These are phyloP conservation scores for Chlorops oryzae DNA, from an alignment of 1,140 invertebrate species.

Conservation along the genomic window DNA sequence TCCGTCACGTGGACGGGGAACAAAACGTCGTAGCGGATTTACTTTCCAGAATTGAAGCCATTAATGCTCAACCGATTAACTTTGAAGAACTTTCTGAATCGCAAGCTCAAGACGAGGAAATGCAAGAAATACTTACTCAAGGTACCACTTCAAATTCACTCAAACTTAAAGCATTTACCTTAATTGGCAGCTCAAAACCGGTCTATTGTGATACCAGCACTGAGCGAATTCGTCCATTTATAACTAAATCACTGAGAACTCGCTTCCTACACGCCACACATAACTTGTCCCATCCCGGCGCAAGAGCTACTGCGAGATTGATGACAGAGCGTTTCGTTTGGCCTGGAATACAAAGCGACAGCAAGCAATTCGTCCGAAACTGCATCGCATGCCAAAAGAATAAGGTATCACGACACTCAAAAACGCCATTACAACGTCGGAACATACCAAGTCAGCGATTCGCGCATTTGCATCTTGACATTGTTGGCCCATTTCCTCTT, in stretches of 20 bases:
- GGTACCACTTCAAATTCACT: not conserved
- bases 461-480: conserved; percentile 2
- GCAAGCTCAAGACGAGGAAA: conserved; percentile 12
- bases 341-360: no score
- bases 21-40: conserved; percentile 37
- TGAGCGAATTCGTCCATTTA: no score
- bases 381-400: not conserved
- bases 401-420: not conserved
- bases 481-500: conserved; percentile 19
- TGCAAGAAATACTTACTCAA: conserved; percentile 7
- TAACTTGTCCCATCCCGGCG: no score
- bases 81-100: conserved; percentile 16
- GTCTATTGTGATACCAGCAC: no score
- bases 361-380: not conserved
- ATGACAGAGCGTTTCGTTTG: no score
- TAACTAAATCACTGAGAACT: no score
- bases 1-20: conserved; percentile 30
- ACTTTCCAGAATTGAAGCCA: conserved; percentile 27
- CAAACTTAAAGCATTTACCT: no score
- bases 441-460: not conserved
- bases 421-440: not conserved
- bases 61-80: not conserved
- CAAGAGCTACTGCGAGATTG: no score
- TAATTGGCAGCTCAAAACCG: no score
- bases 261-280: no score